phyloP scores from a whole-genome alignment of 1,140 invertebrate genomes.

The Galleria mellonella region DNA sequence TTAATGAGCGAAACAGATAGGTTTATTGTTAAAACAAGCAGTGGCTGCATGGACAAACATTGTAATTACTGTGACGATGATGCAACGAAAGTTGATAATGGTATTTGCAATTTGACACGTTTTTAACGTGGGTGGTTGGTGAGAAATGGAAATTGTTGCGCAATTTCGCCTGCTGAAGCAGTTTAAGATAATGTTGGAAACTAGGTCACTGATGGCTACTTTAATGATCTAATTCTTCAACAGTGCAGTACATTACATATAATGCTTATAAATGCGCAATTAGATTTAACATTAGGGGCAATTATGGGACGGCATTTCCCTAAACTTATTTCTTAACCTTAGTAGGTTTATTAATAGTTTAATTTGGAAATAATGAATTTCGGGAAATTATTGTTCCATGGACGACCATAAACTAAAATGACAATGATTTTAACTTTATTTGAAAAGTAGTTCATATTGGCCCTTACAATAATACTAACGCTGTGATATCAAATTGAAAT shows the following conservation, averaged over 20 bases:
- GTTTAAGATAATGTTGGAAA: constrained; percentile 44
- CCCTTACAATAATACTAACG: no score
- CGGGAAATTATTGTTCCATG: no score
- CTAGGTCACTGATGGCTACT: constrained; percentile 27
- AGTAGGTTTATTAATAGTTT: no score
- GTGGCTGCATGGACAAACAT: constrained; percentile 33
- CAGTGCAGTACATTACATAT: neutral
- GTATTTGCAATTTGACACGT: constrained; percentile 64
- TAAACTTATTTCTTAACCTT: no score
- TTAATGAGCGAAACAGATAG: constrained; percentile 51
- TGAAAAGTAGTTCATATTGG: no score
- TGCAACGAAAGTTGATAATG: constrained; percentile 67
- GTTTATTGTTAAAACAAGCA: constrained; percentile 48
- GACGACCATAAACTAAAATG: no score
- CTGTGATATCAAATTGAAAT: no score
- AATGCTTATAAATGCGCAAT: no score
- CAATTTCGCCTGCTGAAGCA: constrained; percentile 33
- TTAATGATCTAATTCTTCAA: constrained; percentile 2
- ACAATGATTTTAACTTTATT: no score
- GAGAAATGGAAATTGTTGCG: constrained; percentile 39
- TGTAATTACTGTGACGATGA: constrained; percentile 43
- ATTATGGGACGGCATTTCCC: no score
- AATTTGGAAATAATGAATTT: no score
- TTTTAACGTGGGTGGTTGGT: constrained; percentile 49
- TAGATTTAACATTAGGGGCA: no score